These are phyloP conservation scores for Aplocera efformata DNA, from an alignment of 2,888 invertebrate genomes.

Conservation along the genomic window DNA sequence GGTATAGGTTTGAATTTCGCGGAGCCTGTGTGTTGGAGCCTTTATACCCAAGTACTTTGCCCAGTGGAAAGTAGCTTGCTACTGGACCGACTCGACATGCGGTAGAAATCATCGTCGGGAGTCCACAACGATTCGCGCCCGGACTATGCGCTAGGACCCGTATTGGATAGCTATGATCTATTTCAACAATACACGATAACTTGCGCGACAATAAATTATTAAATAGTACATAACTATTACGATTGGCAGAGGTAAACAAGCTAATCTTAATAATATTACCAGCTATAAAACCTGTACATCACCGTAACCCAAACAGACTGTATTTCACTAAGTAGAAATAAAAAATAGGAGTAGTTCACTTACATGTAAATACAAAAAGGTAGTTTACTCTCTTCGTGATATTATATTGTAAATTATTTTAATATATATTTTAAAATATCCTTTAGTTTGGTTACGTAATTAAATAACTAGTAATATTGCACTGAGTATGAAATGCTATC, in stretches of 20 bases:
- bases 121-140: slow-evolving; percentile 14
- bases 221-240: slow-evolving; percentile 77
- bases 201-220: slow-evolving; percentile 79
- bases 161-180: slow-evolving; percentile 78
- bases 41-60: too few relatives aligned
- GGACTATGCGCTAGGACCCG: slow-evolving; percentile 40
- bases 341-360: slow-evolving; percentile 69
- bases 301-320: slow-evolving; percentile 79
- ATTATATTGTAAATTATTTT: slow-evolving; percentile 50
- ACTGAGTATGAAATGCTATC: slow-evolving; percentile 81
- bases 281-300: slow-evolving; percentile 79
- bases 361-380: slow-evolving; percentile 75
- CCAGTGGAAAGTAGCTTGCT: too few relatives aligned
- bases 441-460: slow-evolving; percentile 82
- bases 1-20: too few relatives aligned
- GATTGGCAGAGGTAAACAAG: slow-evolving; percentile 81
- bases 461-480: slow-evolving; percentile 82
- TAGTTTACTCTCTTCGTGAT: slow-evolving; percentile 75
- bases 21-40: too few relatives aligned
- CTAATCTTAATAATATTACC: slow-evolving; percentile 76
- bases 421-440: slow-evolving; percentile 75
- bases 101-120: slow-evolving; percentile 11
- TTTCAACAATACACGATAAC: slow-evolving; percentile 73
- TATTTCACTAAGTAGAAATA: slow-evolving; percentile 65
- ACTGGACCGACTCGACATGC: slow-evolving; percentile 10